Conservation (phyloP, 2,888 invertebrate genomes). For the Caenorhabditis sp. region DNA sequence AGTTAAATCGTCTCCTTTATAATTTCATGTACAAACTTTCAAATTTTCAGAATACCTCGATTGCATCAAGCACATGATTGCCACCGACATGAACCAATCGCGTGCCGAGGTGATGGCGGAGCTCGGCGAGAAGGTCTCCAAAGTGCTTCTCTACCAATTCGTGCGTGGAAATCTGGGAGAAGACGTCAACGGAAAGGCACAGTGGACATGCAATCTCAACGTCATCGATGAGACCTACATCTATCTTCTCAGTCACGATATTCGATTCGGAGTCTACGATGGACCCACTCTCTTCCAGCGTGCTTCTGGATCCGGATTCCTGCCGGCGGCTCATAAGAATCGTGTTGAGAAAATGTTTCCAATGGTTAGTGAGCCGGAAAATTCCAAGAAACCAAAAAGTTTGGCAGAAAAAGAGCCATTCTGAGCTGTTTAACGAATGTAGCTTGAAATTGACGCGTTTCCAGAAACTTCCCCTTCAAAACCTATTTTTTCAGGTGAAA, state of each 20-base stretch:
- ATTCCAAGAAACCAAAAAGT: neutral
- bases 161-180: conserved; percentile 55
- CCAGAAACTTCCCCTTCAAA: neutral
- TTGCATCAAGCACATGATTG: conserved; percentile 58
- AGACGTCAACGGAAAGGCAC: conserved; percentile 47
- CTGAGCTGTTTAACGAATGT: too few species aligned
- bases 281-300: conserved; percentile 54
- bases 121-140: conserved; percentile 55
- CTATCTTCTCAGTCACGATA: conserved; percentile 51
- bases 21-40: neutral
- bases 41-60: conserved; percentile 48
- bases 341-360: conserved; percentile 55
- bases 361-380: neutral
- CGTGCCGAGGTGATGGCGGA: conserved; percentile 54
- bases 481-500: conserved; percentile 31
- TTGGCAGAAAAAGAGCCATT: neutral
- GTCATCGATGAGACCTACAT: conserved; percentile 59
- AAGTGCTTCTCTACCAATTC: conserved; percentile 55
- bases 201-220: conserved; percentile 53
- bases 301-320: conserved; percentile 52
- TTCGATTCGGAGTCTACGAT: conserved; percentile 56
- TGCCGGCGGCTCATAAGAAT: conserved; percentile 47
- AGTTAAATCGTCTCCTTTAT: neutral
- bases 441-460: neutral
- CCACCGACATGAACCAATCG: conserved; percentile 54